Percentiles rank a stretch among this genome's conserved stretches.
Conservation (phyloP, 2,888 invertebrate genomes). For the Odontocerum albicorne region DNA sequence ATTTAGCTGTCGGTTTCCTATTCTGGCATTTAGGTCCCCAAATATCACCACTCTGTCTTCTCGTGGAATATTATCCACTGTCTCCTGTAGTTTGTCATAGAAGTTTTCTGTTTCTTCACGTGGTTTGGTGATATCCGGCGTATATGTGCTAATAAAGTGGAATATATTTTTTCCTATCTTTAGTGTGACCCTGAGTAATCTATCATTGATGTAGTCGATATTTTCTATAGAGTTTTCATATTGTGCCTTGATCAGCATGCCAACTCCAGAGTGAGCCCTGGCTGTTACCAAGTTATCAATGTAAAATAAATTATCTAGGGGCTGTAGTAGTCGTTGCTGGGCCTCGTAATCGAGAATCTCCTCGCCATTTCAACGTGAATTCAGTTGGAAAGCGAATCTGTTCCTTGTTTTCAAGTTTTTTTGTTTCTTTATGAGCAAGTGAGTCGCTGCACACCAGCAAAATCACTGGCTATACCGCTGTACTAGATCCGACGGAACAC, state of each 20-base stretch:
- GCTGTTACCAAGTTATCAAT: no score
- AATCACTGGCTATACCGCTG: no score
- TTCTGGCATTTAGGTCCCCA: neutral
- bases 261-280: neutral
- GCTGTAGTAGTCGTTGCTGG: no score
- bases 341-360: no score
- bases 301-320: no score
- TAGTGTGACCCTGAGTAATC: neutral
- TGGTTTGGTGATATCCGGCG: neutral
- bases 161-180: neutral
- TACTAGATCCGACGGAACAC: no score
- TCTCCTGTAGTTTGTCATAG: neutral
- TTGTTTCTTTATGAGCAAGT: no score
- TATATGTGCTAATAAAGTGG: neutral
- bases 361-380: no score
- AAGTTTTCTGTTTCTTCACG: neutral
- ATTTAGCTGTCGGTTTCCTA: neutral
- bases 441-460: no score
- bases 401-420: no score
- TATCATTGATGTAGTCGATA: slow-evolving; percentile 2
- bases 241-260: neutral
- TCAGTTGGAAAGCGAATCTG: no score
- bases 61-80: neutral
- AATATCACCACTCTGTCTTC: neutral
- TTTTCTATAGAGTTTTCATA: neutral